These are phyloP conservation scores for Limnephilus lunatus DNA, from an alignment of 2,888 invertebrate genomes.

Conservation along the genomic window DNA sequence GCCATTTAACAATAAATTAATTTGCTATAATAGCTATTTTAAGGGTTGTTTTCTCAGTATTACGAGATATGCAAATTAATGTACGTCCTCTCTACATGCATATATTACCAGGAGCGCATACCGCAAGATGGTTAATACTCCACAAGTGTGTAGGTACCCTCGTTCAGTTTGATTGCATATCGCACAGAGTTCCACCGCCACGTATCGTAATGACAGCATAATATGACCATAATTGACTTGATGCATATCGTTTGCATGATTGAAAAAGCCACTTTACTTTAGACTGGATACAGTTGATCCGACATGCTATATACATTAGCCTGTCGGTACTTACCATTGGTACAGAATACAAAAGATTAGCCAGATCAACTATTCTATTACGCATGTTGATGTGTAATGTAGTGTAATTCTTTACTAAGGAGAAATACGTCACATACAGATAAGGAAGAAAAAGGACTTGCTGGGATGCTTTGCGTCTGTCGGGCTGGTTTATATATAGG, in stretches of 20 bases:
- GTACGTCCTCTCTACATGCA: neutral
- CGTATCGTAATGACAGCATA: neutral
- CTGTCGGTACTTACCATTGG: conserved; percentile 2
- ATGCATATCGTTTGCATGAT: neutral
- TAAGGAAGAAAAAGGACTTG: too few species aligned
- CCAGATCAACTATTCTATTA: neutral
- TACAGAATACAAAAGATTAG: neutral
- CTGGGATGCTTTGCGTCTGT: too few species aligned
- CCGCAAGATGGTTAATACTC: neutral
- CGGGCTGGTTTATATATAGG: too few species aligned
- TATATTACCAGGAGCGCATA: neutral
- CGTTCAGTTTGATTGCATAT: neutral
- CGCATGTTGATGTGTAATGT: neutral
- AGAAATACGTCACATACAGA: too few species aligned
- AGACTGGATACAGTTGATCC: neutral
- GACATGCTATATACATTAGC: conserved; percentile 27
- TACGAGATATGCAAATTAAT: neutral
- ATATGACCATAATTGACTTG: neutral
- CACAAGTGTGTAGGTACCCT: neutral
- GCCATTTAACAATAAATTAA: neutral
- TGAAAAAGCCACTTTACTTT: conserved; percentile 37
- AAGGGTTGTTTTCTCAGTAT: neutral
- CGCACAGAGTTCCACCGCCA: neutral
- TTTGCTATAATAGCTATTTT: neutral
- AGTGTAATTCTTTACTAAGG: too few species aligned